Base-by-base conservation (phyloP, 2,888 invertebrate species). In the Heliconius ethilla region DNA sequence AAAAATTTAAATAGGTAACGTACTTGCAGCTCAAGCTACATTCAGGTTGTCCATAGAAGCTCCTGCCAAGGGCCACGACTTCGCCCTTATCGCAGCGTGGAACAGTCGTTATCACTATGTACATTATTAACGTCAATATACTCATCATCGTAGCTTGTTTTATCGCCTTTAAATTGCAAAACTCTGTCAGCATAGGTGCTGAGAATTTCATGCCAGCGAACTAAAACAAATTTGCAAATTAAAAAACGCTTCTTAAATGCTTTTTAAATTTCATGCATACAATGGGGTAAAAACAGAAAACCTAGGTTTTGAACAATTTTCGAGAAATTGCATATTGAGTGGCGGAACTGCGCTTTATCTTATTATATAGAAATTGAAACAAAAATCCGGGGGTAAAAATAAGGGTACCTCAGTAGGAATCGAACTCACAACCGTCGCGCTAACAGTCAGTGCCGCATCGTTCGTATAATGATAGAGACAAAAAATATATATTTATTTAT, bases 21-120 rank as follows among this genome's bases (percentile, higher is more conserved):
- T 73, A 86, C 85, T 84, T 83, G 78, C 85, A 86, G 10, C 75
- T 13, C 27, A 77, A 75, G 37, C 85, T 85, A 77, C 85, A 86
- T 25, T 77, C 70, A 2, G 85, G 85, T 18, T 80, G 81, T 5
- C 65, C 65, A 15, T 83, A 85, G 2, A 67, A 27, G n/a, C 73
- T 72, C 9, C 33, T 76, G 2, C 76, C 77, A 45, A 85, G 63
- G 0, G 83, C 84, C 1, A 82, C 82, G 4, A 84, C 76, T 2
- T 67, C 59, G 10, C 85, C 86, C 2, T 77, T 77, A 15, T 83
- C 79, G 45, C 85, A 85, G 18, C 45, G 65, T 5, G 82, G 80
- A 0, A 69, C 29, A 3, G 78, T 10, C 3, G 78, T 78, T 33
- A 83, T 78, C 22, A 78, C 37, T 29, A 81, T 51, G 29, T 82